phyloP scores from a whole-genome alignment of 2,888 invertebrate genomes.

The Neuroscelio doddi region DNA sequence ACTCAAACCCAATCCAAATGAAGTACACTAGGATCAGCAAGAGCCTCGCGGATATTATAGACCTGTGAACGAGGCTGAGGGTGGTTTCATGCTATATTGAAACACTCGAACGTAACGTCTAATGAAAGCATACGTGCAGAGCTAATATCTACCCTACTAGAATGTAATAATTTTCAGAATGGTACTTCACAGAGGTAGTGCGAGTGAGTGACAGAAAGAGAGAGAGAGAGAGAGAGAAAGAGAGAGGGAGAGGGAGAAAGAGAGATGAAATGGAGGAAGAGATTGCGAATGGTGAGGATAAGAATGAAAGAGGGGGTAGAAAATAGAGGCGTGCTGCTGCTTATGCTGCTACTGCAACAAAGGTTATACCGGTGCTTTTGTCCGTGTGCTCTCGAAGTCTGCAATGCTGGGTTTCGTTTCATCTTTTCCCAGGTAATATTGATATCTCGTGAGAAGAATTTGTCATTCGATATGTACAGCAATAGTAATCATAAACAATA shows the following conservation, averaged over 20 bases:
- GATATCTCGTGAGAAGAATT: conserved; percentile 5
- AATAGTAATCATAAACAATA: too few relatives aligned
- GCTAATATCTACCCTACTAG: conserved; percentile 67
- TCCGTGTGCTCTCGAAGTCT: conserved; percentile 4
- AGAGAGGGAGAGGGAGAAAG: conserved; percentile 13
- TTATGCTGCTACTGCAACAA: conserved; percentile 52
- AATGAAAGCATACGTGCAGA: conserved; percentile 69
- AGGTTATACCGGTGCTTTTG: conserved; percentile 54
- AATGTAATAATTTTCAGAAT: conserved; percentile 70
- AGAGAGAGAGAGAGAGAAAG: conserved; percentile 26
- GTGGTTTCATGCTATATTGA: conserved; percentile 69
- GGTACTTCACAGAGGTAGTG: conserved; percentile 60
- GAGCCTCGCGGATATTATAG: conserved; percentile 67
- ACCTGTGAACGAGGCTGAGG: conserved; percentile 68
- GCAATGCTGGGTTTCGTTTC: conserved; percentile 10
- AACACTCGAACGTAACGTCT: conserved; percentile 70
- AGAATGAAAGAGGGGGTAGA: conserved; percentile 29
- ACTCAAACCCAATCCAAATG: conserved; percentile 66
- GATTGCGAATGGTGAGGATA: conserved; percentile 31
- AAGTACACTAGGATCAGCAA: conserved; percentile 64
- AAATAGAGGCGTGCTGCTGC: conserved; percentile 38
- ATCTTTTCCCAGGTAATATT: conserved; percentile 20
- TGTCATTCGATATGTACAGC: background rate
- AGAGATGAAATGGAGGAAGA: conserved; percentile 20
- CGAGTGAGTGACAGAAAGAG: conserved; percentile 30